A percentile compares a stretch with the other conserved stretches of the same genome.
Conservation (phyloP, 2,888 invertebrate genomes). For the Pristionchus fissidentatus region DNA sequence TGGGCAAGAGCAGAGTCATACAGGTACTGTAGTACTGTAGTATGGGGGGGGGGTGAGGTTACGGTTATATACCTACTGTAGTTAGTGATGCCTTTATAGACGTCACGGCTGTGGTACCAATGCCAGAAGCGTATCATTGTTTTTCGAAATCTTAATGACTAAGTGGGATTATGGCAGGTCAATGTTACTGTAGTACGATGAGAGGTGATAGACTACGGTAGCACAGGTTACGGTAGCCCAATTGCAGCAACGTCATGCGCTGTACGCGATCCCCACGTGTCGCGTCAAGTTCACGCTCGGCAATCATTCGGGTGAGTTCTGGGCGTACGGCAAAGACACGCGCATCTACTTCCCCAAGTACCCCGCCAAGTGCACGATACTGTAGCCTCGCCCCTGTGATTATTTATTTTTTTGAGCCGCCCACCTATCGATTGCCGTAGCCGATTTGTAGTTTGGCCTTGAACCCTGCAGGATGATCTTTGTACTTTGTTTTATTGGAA, state of each 20-base stretch:
- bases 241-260: slow-evolving; percentile 72
- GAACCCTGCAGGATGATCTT: too few relatives aligned
- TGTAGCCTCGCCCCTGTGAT: slow-evolving; percentile 50
- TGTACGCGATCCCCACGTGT: slow-evolving; percentile 72
- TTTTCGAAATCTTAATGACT: too few relatives aligned
- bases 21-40: slow-evolving; percentile 55
- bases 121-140: too few relatives aligned
- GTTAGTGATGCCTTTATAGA: too few relatives aligned
- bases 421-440: background rate
- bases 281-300: slow-evolving; percentile 70
- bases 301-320: slow-evolving; percentile 70
- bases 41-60: background rate
- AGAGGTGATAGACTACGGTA: too few relatives aligned
- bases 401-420: background rate
- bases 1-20: slow-evolving; percentile 72
- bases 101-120: too few relatives aligned
- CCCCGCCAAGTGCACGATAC: slow-evolving; percentile 72
- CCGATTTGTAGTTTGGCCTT: background rate
- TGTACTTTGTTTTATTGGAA: background rate
- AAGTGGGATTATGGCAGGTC: too few relatives aligned
- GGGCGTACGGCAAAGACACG: slow-evolving; percentile 73
- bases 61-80: background rate
- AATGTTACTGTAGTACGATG: too few relatives aligned
- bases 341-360: slow-evolving; percentile 74
- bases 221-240: background rate